Conservation (phyloP, 2,888 invertebrate genomes). For the Xanthia togata region DNA sequence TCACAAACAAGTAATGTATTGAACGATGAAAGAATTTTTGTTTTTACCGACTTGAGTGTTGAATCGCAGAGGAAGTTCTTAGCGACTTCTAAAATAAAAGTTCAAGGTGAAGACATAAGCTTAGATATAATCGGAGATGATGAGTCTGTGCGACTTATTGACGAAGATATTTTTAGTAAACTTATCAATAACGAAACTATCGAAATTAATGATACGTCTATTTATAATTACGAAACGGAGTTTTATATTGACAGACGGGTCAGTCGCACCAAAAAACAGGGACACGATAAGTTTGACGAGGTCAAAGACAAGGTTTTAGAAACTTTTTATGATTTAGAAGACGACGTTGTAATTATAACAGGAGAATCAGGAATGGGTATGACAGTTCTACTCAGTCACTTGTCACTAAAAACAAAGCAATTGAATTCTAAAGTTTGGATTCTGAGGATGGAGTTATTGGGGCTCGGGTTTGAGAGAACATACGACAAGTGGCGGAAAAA, state of each 20-base stretch:
- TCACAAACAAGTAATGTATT: not conserved
- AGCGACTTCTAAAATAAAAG: slow-evolving; percentile 18
- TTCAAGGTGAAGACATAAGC: slow-evolving; percentile 46
- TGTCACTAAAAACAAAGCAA: slow-evolving; percentile 55
- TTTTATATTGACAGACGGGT: slow-evolving; percentile 42
- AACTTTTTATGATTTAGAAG: slow-evolving; percentile 38
- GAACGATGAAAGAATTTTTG: slow-evolving; percentile 12
- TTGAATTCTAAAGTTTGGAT: slow-evolving; percentile 50
- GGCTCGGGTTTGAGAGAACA: slow-evolving; percentile 12
- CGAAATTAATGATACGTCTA: not conserved
- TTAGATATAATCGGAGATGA: slow-evolving; percentile 39
- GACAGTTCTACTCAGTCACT: slow-evolving; percentile 56
- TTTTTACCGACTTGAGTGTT: slow-evolving; percentile 33
- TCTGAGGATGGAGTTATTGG: slow-evolving; percentile 47
- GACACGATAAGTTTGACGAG: not conserved
- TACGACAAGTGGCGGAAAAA: too few relatives aligned
- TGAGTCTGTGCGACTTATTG: slow-evolving; percentile 11
- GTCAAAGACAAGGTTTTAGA: slow-evolving; percentile 6
- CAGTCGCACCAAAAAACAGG: not conserved
- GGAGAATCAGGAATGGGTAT: slow-evolving; percentile 62
- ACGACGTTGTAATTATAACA: slow-evolving; percentile 42
- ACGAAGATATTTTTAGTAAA: slow-evolving; percentile 32
- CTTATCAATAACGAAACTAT: slow-evolving; percentile 34
- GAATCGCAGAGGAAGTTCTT: slow-evolving; percentile 37
- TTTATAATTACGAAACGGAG: slow-evolving; percentile 14